Percentiles rank a stretch among this genome's conserved stretches.
These are phyloP conservation scores for Aplochiton taeniatus DNA, from an alignment of 2,797 vertebrate species.

Conservation along the genomic window DNA sequence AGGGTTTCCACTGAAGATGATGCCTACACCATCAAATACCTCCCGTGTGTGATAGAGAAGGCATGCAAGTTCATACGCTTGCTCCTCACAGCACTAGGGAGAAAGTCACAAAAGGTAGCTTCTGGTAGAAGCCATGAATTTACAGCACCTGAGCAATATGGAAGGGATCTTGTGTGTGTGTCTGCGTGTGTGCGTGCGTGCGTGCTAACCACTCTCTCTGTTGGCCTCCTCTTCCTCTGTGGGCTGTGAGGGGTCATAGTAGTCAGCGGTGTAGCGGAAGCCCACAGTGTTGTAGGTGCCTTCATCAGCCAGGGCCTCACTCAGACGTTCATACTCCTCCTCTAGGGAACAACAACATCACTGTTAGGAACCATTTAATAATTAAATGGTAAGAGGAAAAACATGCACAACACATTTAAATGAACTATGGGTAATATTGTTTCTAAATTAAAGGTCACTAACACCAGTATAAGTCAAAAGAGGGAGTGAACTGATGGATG, in stretches of 20 bases:
- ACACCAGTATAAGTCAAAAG: too few relatives aligned
- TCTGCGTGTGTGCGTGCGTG: not conserved
- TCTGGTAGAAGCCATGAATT: too few relatives aligned
- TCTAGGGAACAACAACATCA: slow-evolving; percentile 76
- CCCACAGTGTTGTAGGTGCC: slow-evolving; percentile 92
- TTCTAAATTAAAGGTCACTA: too few relatives aligned
- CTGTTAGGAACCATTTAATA: not conserved
- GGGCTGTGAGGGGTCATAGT: slow-evolving; percentile 97
- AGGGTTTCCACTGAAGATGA: too few relatives aligned
- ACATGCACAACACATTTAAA: too few relatives aligned
- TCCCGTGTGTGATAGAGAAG: too few relatives aligned
- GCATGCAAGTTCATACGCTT: too few relatives aligned
- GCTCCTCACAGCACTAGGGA: too few relatives aligned
- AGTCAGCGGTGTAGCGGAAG: slow-evolving; percentile 94
- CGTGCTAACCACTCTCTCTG: slow-evolving; percentile 80
- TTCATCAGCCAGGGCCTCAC: slow-evolving; percentile 94
- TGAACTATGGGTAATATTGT: too few relatives aligned
- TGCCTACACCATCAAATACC: too few relatives aligned
- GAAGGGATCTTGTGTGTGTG: not conserved
- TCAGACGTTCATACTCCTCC: slow-evolving; percentile 98
- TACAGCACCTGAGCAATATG: too few relatives aligned
- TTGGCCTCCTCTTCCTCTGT: slow-evolving; percentile 94
- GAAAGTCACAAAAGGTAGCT: too few relatives aligned
- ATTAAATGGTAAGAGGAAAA: not conserved
- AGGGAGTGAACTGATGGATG: not conserved